Conservation (phyloP, 2,888 invertebrate species). For the Operophtera brumata region DNA sequence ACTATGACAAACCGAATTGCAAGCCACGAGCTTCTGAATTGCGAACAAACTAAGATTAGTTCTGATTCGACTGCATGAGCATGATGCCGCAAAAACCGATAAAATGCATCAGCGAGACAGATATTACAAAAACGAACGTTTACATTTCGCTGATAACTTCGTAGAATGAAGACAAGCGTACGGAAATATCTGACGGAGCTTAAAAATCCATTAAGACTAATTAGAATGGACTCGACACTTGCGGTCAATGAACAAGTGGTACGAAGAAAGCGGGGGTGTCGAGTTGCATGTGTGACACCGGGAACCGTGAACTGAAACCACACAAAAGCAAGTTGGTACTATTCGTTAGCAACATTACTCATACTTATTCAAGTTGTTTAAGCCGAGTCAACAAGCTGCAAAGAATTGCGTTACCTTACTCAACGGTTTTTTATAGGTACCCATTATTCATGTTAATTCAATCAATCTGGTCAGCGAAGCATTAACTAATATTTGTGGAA, state of each 20-base stretch:
- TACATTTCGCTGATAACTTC: slow-evolving; percentile 16
- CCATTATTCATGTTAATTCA: slow-evolving; percentile 2
- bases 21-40: slow-evolving; percentile 30
- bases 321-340: neutral
- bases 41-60: slow-evolving; percentile 10
- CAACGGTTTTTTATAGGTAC: neutral
- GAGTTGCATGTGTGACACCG: slow-evolving; percentile 30
- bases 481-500: slow-evolving; percentile 5
- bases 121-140: neutral
- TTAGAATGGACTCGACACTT: slow-evolving; percentile 45
- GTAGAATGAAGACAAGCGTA: slow-evolving; percentile 17
- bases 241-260: slow-evolving; percentile 46
- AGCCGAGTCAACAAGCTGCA: neutral
- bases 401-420: neutral
- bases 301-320: slow-evolving; percentile 3
- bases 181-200: slow-evolving; percentile 21
- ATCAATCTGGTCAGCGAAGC: slow-evolving; percentile 6
- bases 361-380: neutral
- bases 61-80: neutral
- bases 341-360: neutral
- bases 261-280: slow-evolving; percentile 48
- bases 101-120: neutral
- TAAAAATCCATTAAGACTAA: slow-evolving; percentile 37
- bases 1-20: slow-evolving; percentile 37
- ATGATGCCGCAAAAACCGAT: neutral